phyloP scores from a whole-genome alignment of 2,888 invertebrate species.

The Cynaeus angustus region DNA sequence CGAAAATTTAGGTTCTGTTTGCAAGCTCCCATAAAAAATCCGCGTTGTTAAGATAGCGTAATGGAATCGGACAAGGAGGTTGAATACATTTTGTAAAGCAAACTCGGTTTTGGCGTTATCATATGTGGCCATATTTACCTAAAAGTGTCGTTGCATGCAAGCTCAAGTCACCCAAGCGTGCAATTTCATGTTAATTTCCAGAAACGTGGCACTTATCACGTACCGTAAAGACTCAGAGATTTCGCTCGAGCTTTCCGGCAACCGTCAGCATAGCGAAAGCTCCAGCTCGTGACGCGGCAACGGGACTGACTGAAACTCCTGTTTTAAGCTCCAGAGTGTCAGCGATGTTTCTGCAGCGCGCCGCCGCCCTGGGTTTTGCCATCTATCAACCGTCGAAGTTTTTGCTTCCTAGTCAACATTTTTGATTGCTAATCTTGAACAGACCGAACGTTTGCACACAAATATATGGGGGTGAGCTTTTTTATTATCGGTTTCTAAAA shows the following conservation, averaged over 20 bases:
- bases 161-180: conserved; percentile 33
- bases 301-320: conserved; percentile 59
- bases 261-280: conserved; percentile 11
- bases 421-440: conserved; percentile 66
- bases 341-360: conserved; percentile 56
- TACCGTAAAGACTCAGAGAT: conserved; percentile 32
- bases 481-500: conserved; percentile 29
- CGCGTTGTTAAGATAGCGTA: conserved; percentile 25
- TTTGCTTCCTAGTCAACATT: conserved; percentile 68
- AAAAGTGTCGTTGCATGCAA: conserved; percentile 17
- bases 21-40: conserved; percentile 24
- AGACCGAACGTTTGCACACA: conserved; percentile 54
- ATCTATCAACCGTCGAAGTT: conserved; percentile 65
- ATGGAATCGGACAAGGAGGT: conserved; percentile 32
- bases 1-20: conserved; percentile 9
- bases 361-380: conserved; percentile 63
- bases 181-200: conserved; percentile 30
- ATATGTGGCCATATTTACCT: conserved; percentile 25
- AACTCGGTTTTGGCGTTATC: conserved; percentile 16
- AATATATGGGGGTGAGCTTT: conserved; percentile 39
- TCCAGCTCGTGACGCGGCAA: conserved; percentile 49
- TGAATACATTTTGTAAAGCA: conserved; percentile 21
- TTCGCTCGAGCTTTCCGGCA: conserved; percentile 26
- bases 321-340: conserved; percentile 55
- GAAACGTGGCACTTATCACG: conserved; percentile 39